Evolutionary conservation across 2,797 vertebrate species (phyloP).

Genomic region (Lepus oiostolus): DNA sequence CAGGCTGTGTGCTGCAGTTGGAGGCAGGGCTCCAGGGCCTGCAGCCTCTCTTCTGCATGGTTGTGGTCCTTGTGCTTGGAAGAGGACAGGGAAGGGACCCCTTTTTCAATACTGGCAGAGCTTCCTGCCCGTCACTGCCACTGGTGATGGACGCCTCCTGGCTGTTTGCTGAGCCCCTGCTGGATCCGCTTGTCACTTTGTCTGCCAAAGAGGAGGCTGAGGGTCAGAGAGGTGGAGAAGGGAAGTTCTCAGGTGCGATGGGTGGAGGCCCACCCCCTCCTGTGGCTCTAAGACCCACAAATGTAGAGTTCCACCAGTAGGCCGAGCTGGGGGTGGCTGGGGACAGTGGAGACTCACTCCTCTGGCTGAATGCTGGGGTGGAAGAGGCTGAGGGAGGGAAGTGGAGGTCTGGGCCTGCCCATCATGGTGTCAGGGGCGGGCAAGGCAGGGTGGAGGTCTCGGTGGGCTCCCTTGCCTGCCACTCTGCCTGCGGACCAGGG

Average conservation of each 20-base stretch:
- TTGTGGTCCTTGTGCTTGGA: not conserved
- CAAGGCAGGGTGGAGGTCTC: not conserved
- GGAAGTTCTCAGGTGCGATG: not conserved
- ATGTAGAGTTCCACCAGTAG: not conserved
- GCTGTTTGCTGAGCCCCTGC: not conserved
- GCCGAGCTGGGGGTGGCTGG: not conserved
- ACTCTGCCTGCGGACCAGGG: not conserved
- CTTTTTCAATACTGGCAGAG: not conserved
- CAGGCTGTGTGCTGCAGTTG: not conserved
- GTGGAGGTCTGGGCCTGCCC: not conserved
- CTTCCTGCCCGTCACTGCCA: too few relatives aligned
- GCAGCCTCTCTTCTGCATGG: not conserved
- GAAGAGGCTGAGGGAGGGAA: not conserved
- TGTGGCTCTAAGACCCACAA: not conserved
- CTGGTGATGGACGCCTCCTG: not conserved
- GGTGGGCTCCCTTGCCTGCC: not conserved
- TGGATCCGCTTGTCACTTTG: not conserved
- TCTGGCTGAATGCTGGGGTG: not conserved
- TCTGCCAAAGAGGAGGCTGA: not conserved
- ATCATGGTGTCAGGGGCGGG: not conserved
- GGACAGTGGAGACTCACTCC: not conserved
- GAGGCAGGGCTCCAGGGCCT: not conserved
- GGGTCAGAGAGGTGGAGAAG: not conserved
- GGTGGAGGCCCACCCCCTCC: not conserved
- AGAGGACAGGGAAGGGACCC: not conserved